These are phyloP conservation scores for Lophotis ruficrista DNA, from an alignment of 2,113 vertebrate species.

Conservation along the genomic window DNA sequence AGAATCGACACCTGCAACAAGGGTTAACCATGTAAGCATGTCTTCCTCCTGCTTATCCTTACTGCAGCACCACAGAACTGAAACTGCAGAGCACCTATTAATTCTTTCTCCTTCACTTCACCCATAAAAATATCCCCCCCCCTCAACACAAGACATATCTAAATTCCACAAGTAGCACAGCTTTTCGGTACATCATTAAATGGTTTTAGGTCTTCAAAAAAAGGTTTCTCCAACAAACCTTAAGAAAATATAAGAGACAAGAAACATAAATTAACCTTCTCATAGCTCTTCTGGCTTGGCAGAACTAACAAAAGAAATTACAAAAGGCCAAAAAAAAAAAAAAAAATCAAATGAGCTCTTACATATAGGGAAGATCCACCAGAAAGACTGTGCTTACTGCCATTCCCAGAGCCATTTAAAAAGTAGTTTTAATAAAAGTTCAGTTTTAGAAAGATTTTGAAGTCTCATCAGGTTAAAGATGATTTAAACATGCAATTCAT, in stretches of 20 bases:
- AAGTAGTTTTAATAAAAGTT: neutral
- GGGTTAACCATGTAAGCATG: neutral
- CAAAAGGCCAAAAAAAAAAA: neutral
- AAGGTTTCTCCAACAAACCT: neutral
- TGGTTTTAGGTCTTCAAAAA: neutral
- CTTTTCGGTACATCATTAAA: neutral
- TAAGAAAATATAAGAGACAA: neutral
- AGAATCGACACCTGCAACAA: neutral
- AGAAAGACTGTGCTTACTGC: neutral
- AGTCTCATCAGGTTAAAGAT: neutral
- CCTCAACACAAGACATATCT: neutral
- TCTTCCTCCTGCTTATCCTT: neutral
- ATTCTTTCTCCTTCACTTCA: neutral
- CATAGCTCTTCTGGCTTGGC: fast-evolving
- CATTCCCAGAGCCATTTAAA: neutral
- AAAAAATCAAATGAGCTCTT: neutral
- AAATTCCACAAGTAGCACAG: neutral
- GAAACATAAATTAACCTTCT: neutral
- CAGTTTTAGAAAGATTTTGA: neutral
- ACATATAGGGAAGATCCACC: neutral
- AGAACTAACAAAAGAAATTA: neutral
- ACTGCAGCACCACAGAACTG: neutral
- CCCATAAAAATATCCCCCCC: neutral
- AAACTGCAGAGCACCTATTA: neutral
- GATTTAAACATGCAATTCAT: neutral